Percentiles rank a stretch among this genome's conserved stretches.
phyloP scores from a whole-genome alignment of 2,888 invertebrate species.

The Athrips mouffetella region DNA sequence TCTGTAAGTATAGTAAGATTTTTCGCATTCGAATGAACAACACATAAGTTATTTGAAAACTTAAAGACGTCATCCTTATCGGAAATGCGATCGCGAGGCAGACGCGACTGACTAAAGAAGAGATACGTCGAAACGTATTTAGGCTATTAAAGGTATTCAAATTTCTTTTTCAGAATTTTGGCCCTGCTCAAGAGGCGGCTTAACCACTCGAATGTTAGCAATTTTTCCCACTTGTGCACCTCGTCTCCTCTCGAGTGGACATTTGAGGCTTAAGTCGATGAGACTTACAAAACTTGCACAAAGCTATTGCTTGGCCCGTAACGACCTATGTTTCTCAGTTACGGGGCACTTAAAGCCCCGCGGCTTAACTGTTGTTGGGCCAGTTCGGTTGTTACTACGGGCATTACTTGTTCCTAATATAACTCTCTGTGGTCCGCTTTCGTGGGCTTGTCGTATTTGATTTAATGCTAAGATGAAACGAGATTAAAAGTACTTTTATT shows the following conservation, averaged over 20 bases:
- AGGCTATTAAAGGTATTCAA: no score
- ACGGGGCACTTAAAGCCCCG: conserved; percentile 27
- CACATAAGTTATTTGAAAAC: not conserved
- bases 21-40: not conserved
- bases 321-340: conserved; percentile 33
- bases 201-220: no score
- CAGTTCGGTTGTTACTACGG: not conserved
- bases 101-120: conserved; percentile 22
- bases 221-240: no score
- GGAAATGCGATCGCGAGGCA: not conserved
- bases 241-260: conserved; percentile 19
- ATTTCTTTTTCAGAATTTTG: no score
- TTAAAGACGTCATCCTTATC: not conserved
- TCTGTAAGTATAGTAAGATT: not conserved
- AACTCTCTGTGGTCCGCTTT: conserved; percentile 4
- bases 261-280: not conserved
- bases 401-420: not conserved
- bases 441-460: not conserved
- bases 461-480: not conserved
- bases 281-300: conserved; percentile 27
- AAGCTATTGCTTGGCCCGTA: conserved; percentile 36
- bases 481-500: not conserved
- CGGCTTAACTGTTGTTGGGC: conserved; percentile 9
- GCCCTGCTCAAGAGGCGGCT: no score
- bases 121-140: no score